Conservation (phyloP, 2,888 invertebrate species). For the Helicoverpa assulta region DNA sequence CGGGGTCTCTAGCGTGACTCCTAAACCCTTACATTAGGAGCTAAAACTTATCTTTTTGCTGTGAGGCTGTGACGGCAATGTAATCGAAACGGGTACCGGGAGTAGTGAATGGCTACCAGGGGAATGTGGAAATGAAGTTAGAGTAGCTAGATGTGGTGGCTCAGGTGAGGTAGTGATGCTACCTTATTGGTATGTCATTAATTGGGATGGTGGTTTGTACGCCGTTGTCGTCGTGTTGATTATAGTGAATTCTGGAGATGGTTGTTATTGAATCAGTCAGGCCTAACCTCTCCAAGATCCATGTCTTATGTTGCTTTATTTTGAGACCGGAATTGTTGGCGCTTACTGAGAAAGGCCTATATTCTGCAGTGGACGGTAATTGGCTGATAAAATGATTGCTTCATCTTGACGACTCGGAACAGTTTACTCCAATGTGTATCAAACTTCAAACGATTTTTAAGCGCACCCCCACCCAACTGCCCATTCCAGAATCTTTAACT, state of each 20-base stretch:
- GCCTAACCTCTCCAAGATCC: no score
- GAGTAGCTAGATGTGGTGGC: slow-evolving; percentile 46
- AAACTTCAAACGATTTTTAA: neutral
- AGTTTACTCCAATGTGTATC: no score
- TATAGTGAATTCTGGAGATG: no score
- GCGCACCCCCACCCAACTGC: neutral
- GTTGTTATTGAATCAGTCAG: no score
- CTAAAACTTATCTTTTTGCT: slow-evolving; percentile 83
- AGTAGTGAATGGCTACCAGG: slow-evolving; percentile 75
- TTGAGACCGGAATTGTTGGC: no score
- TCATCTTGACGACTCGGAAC: no score
- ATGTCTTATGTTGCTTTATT: no score
- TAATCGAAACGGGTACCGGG: slow-evolving; percentile 82
- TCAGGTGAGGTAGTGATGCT: neutral
- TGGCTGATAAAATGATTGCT: no score
- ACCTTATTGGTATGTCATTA: neutral
- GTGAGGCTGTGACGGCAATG: slow-evolving; percentile 78
- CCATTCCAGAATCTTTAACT: slow-evolving; percentile 48
- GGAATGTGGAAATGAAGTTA: slow-evolving; percentile 63
- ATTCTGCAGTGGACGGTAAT: no score
- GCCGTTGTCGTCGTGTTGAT: no score
- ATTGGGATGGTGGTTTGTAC: no score
- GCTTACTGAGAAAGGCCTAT: no score
- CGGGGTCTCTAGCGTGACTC: slow-evolving; percentile 68
- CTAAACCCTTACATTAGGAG: slow-evolving; percentile 78